These are phyloP conservation scores for Anoura caudifer DNA, from an alignment of 2,113 vertebrate species.

Conservation along the genomic window DNA sequence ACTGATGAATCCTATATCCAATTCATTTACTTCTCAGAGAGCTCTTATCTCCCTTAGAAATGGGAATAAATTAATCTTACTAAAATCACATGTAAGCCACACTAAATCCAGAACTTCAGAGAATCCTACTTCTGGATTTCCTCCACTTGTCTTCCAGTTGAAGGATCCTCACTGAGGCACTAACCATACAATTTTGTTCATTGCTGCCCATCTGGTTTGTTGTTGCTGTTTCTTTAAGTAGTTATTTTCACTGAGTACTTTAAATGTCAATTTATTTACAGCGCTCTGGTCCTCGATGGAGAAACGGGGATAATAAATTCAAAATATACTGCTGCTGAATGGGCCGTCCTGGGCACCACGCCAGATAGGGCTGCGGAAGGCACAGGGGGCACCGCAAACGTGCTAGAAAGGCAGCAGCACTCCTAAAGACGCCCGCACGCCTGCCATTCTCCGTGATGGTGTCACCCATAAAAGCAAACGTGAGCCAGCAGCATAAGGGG, in stretches of 20 bases:
- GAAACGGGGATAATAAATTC: not conserved
- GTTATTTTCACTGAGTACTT: conserved; percentile 30
- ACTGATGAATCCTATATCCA: not conserved
- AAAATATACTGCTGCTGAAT: not conserved
- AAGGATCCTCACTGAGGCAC: not conserved
- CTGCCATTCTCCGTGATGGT: not conserved
- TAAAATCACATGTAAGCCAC: not conserved
- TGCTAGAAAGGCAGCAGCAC: not conserved
- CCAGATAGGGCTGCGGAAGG: not conserved
- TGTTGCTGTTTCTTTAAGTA: not conserved
- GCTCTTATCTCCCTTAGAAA: not conserved
- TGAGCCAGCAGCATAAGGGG: not conserved
- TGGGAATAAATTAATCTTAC: not conserved
- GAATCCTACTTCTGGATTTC: not conserved
- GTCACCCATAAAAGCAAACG: not conserved
- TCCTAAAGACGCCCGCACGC: not conserved
- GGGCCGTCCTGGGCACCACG: not conserved
- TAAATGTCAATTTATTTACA: not conserved
- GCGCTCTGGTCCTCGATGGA: not conserved
- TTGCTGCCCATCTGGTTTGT: not conserved
- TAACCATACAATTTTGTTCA: not conserved
- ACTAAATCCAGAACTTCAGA: not conserved
- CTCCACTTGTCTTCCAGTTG: not conserved
- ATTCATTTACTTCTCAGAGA: not conserved
- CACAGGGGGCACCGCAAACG: not conserved